A percentile compares a stretch with the other conserved stretches of the same genome.
Evolutionary conservation across 2,113 vertebrate genomes (phyloP).

Genomic region (Sigmodon hispidus): DNA sequence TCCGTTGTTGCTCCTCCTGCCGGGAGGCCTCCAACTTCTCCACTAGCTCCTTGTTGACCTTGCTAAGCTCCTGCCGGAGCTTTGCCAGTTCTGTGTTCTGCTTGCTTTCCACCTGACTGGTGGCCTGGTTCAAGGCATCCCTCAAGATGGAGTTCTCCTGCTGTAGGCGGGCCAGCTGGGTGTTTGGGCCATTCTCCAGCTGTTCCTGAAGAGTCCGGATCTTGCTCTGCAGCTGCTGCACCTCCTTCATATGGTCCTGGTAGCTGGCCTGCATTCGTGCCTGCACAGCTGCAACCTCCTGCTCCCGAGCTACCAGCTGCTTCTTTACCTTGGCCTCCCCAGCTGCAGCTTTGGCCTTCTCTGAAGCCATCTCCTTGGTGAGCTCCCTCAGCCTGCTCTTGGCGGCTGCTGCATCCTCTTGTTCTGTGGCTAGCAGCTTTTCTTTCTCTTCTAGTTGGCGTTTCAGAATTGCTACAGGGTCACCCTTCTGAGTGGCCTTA

Average conservation of each 20-base stretch:
- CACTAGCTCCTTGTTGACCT: slow-evolving; percentile 92
- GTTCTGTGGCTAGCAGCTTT: slow-evolving; percentile 91
- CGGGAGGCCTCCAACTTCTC: slow-evolving; percentile 91
- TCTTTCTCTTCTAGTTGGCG: slow-evolving; percentile 96
- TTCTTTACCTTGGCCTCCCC: slow-evolving; percentile 92
- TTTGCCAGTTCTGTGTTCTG: slow-evolving; percentile 96
- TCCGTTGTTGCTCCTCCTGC: slow-evolving; percentile 91
- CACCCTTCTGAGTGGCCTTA: slow-evolving; percentile 94
- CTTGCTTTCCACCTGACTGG: slow-evolving; percentile 96
- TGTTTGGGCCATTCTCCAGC: slow-evolving; percentile 94
- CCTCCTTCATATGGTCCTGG: slow-evolving; percentile 91
- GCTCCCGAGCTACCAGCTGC: slow-evolving; percentile 90
- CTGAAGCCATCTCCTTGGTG: slow-evolving; percentile 91
- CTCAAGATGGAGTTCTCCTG: slow-evolving; percentile 97
- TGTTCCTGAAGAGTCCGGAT: slow-evolving; percentile 93
- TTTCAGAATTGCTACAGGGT: slow-evolving; percentile 91
- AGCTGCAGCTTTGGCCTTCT: slow-evolving; percentile 89
- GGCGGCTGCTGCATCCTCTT: slow-evolving; percentile 89
- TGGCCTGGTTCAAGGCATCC: slow-evolving; percentile 96
- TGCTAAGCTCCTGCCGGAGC: slow-evolving; percentile 93
- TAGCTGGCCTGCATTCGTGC: slow-evolving; percentile 96
- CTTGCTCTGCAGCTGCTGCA: slow-evolving; percentile 94
- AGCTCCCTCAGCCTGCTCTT: slow-evolving; percentile 93
- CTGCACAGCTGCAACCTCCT: slow-evolving; percentile 91
- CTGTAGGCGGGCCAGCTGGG: slow-evolving; percentile 93